Conservation (phyloP, 1,140 invertebrate species). For the Chlorops oryzae region DNA sequence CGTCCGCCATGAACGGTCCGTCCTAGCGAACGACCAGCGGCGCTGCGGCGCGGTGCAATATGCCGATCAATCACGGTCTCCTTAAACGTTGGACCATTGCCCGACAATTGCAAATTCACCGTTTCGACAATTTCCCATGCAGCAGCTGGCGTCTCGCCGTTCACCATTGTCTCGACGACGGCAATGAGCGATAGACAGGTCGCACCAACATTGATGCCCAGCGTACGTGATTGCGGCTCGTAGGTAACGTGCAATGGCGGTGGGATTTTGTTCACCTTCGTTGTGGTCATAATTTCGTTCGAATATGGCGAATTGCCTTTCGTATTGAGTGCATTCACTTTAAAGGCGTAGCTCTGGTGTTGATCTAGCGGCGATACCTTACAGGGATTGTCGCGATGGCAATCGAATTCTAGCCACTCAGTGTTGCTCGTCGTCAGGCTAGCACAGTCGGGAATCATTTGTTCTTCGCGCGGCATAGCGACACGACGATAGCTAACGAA, state of each 20-base stretch:
- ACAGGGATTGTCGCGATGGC: slow-evolving; percentile 76
- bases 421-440: slow-evolving; percentile 55
- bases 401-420: slow-evolving; percentile 75
- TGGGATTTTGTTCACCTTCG: slow-evolving; percentile 77
- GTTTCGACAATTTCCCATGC: slow-evolving; percentile 67
- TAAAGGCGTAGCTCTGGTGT: slow-evolving; percentile 75
- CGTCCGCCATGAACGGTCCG: slow-evolving; percentile 44
- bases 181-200: slow-evolving; percentile 69
- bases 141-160: slow-evolving; percentile 52
- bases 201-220: slow-evolving; percentile 69
- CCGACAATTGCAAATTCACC: slow-evolving; percentile 61
- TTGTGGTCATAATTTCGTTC: slow-evolving; percentile 68
- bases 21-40: slow-evolving; percentile 50
- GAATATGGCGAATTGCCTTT: slow-evolving; percentile 80
- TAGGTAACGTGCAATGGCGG: slow-evolving; percentile 72
- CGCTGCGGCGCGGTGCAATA: slow-evolving; percentile 37
- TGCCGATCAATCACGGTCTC: slow-evolving; percentile 60
- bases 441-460: slow-evolving; percentile 57
- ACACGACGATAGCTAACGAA: slow-evolving; percentile 70
- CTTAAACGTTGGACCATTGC: slow-evolving; percentile 59
- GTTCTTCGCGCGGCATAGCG: slow-evolving; percentile 52
- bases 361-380: slow-evolving; percentile 77
- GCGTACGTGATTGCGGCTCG: slow-evolving; percentile 64
- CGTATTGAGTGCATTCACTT: slow-evolving; percentile 79
- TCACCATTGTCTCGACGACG: slow-evolving; percentile 61